A percentile compares a stretch with the other conserved stretches of the same genome.
Evolutionary conservation across 1,140 invertebrate genomes (phyloP).

Genomic region (Penaeus indicus): DNA sequence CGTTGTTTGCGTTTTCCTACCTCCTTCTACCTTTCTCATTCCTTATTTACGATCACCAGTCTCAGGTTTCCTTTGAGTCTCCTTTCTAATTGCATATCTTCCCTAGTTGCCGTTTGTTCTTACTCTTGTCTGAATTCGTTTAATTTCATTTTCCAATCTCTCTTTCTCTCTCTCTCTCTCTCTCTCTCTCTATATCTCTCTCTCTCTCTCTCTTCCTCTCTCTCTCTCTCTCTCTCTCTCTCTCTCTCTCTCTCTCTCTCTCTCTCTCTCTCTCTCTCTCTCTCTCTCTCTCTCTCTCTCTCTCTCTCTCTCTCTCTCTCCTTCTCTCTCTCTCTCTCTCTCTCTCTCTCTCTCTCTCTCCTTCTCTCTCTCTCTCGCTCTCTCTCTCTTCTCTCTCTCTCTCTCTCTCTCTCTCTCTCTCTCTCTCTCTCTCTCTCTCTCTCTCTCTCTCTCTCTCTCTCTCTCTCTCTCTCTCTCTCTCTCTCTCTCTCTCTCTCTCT

Average conservation of each 20-base stretch:
- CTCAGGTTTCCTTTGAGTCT: too few species aligned
- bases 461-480: constrained; percentile 9
- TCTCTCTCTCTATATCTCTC: neutral
- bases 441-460: constrained; percentile 35
- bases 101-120: too few species aligned
- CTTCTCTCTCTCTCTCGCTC: neutral
- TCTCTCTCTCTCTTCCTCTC: constrained; percentile 17
- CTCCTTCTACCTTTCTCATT: too few species aligned
- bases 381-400: neutral
- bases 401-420: neutral
- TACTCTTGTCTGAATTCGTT: too few species aligned
- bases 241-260: constrained; percentile 15
- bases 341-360: too few species aligned
- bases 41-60: too few species aligned
- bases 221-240: constrained; percentile 24
- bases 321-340: too few species aligned
- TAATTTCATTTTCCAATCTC: neutral
- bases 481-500: neutral
- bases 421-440: neutral
- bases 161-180: constrained; percentile 4
- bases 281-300: too few species aligned
- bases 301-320: too few species aligned
- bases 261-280: too few species aligned
- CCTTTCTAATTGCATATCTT: too few species aligned
- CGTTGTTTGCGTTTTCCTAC: too few species aligned